Evolutionary conservation across 2,888 invertebrate genomes (phyloP).

Genomic region (Ophonus ardosiacus): DNA sequence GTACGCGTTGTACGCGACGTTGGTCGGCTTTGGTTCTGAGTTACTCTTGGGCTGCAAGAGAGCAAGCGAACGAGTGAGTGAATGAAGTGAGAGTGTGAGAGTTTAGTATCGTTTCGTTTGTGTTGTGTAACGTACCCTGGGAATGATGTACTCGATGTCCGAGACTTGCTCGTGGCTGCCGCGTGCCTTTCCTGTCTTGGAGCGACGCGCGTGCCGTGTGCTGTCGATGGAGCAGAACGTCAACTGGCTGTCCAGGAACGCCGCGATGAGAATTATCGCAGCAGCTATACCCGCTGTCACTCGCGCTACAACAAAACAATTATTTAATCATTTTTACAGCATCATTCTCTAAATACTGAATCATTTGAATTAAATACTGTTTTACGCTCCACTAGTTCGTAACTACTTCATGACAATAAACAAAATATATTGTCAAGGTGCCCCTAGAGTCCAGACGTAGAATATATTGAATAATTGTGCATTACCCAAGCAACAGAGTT

Average conservation of each 20-base stretch:
- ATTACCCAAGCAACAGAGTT: too few relatives aligned
- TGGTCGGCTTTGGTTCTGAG: constrained; percentile 71
- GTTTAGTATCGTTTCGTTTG: neutral
- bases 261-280: constrained; percentile 74
- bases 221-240: constrained; percentile 76
- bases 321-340: constrained; percentile 56
- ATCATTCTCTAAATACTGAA: constrained; percentile 13
- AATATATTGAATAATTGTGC: too few relatives aligned
- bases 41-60: constrained; percentile 73
- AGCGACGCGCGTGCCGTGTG: constrained; percentile 45
- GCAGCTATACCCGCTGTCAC: constrained; percentile 76
- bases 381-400: neutral
- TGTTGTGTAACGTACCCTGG: constrained; percentile 74
- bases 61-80: constrained; percentile 55
- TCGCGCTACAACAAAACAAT: constrained; percentile 72
- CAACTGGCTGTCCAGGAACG: constrained; percentile 77
- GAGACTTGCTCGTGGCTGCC: constrained; percentile 75
- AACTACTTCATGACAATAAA: too few relatives aligned
- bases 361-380: neutral
- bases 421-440: too few relatives aligned
- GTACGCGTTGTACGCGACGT: constrained; percentile 74
- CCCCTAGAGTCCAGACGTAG: too few relatives aligned
- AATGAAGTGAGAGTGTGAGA: constrained; percentile 35
- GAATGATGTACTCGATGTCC: constrained; percentile 78
- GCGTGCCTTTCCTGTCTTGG: constrained; percentile 67